These are phyloP conservation scores for Balearica regulorum DNA, from an alignment of 2,797 vertebrate genomes.

Conservation along the genomic window DNA sequence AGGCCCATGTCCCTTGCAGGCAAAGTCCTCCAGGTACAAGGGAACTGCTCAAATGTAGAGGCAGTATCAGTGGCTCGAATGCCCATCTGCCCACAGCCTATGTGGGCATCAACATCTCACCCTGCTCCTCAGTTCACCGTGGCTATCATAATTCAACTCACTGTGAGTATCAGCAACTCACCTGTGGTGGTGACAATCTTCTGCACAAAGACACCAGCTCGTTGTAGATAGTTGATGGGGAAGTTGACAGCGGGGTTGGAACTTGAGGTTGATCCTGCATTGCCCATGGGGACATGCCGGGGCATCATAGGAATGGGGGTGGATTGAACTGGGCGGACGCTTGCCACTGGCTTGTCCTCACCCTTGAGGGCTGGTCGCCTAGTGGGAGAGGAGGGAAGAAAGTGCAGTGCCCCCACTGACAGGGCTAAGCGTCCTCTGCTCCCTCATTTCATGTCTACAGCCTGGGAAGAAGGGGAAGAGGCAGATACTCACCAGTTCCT, in stretches of 20 bases:
- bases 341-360: slow-evolving; percentile 96
- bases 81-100: background rate
- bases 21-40: background rate
- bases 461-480: background rate
- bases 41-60: background rate
- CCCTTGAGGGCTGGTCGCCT: slow-evolving; percentile 88
- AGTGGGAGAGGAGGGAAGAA: background rate
- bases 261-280: slow-evolving; percentile 75
- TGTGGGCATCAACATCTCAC: slow-evolving; percentile 32
- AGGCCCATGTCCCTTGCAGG: background rate
- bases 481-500: slow-evolving; percentile 87
- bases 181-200: slow-evolving; percentile 97
- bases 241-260: slow-evolving; percentile 86
- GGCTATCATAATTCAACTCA: background rate
- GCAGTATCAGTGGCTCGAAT: background rate
- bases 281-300: slow-evolving; percentile 85
- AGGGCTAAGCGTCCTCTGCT: background rate
- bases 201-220: slow-evolving; percentile 95
- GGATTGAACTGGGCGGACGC: slow-evolving; percentile 94
- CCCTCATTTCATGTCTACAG: background rate
- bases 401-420: background rate
- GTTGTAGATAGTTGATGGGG: slow-evolving; percentile 94
- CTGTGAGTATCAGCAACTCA: slow-evolving; percentile 48
- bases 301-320: slow-evolving; percentile 99
- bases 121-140: slow-evolving; percentile 6